These are phyloP conservation scores for Mixornis gularis DNA, from an alignment of 2,113 vertebrate species.

Conservation along the genomic window DNA sequence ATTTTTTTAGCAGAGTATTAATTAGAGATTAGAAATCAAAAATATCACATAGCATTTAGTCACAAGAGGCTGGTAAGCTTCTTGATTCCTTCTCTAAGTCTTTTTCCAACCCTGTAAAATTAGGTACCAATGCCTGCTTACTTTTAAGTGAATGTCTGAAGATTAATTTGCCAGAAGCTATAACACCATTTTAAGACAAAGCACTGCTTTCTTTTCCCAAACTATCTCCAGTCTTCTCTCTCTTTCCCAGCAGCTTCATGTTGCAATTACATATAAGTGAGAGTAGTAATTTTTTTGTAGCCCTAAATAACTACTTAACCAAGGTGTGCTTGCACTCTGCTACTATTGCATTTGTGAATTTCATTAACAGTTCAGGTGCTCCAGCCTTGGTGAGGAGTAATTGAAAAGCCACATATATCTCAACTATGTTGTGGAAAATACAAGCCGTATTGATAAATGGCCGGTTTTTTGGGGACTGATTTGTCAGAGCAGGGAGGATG, in stretches of 20 bases:
- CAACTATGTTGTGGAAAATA: background rate
- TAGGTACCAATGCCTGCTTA: background rate
- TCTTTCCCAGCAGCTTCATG: background rate
- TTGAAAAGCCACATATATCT: background rate
- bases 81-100: background rate
- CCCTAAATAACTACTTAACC: background rate
- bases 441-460: background rate
- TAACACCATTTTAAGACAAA: background rate
- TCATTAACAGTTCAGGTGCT: background rate
- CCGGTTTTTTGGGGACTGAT: background rate
- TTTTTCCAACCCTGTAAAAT: background rate
- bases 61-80: slow-evolving; percentile 52
- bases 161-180: background rate
- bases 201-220: background rate
- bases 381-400: background rate
- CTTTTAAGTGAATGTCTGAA: background rate
- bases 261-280: background rate
- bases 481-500: background rate
- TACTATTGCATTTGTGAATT: background rate
- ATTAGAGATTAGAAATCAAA: slow-evolving; percentile 65
- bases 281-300: background rate
- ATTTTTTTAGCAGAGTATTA: slow-evolving; percentile 65
- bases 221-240: background rate
- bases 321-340: background rate
- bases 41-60: slow-evolving; percentile 37